phyloP scores from a whole-genome alignment of 2,797 vertebrate genomes.

The Poecilia wingei region DNA sequence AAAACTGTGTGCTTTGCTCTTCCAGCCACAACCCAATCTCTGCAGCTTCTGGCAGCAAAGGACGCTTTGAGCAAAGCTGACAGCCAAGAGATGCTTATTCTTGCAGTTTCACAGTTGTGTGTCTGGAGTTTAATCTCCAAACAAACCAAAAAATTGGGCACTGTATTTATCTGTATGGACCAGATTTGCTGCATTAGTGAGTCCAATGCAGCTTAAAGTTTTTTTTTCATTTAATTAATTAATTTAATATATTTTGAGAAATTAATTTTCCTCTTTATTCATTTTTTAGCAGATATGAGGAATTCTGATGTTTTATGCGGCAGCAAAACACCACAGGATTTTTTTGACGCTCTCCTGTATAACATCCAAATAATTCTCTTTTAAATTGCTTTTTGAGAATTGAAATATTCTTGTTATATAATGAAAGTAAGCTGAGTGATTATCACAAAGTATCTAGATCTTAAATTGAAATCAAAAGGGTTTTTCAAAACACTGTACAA shows the following conservation, averaged over 20 bases:
- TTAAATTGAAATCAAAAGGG: background rate
- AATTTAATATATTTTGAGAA: background rate
- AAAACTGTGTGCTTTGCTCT: background rate
- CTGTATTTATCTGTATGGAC: background rate
- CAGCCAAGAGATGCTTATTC: conserved; percentile 23
- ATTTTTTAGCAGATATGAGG: background rate
- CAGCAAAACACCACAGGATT: background rate
- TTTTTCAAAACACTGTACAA: no score
- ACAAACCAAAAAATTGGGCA: background rate
- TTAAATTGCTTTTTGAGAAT: background rate
- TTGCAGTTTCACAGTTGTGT: conserved; percentile 8
- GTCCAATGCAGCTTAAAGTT: background rate
- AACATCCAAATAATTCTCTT: background rate
- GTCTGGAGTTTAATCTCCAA: conserved; percentile 3
- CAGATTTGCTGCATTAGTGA: background rate
- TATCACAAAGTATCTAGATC: background rate
- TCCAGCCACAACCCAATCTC: background rate
- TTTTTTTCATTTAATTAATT: no score
- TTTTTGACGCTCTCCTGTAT: background rate
- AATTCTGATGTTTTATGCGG: background rate
- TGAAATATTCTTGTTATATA: background rate
- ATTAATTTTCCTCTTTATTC: background rate
- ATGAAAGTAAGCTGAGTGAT: background rate
- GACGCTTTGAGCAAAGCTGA: background rate
- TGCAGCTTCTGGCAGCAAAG: background rate